Base-by-base conservation (phyloP, 1,140 invertebrate genomes). In the Saxidomus purpurata region DNA sequence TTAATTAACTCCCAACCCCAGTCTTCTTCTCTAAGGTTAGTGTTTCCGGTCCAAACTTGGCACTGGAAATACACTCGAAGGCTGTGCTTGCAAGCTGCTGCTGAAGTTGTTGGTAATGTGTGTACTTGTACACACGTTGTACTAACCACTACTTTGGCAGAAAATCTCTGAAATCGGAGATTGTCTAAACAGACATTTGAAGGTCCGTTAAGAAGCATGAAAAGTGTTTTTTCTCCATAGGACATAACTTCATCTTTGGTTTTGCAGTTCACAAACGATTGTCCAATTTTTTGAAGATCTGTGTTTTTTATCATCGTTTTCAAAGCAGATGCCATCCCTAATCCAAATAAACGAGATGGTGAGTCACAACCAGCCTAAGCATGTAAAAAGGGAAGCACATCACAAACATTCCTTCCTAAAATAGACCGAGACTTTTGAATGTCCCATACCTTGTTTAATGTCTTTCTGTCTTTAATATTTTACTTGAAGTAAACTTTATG, bases 21-120 rank as follows among this genome's bases (percentile, higher is more conserved):
- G 31, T 63, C 52, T 8, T 59, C 28, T 6, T 28, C 52, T 36
- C 2, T 61, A n/a, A 38, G 31, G 25, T 25, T 38, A 13, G 6
- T 71, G 40, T 47, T n/a, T 28, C 63, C 69, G 6, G 79, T 85
- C 83, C 77, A 82, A 31, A 15, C 40, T 69, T 87, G 76, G 28
- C 43, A 47, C 52, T 90, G 90, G 9, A 69, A 38, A 49, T 85
- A 91, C 0, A 86, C 86, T 11, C 90, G 2, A 0, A 11, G 25
- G 38, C 47, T 47, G 28, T 91, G 86, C 38, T 40, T 74, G 0
- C 19, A 38, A 1, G 86, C 74, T 55, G 85, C 80, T 36, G 38
- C 25, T 2, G 69, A 83, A 40, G 85, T 90, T 43, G 90, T 86
- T n/a, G 85, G 90, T 22, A 88, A 55, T 36, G 74, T 34, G 43